A percentile compares a stretch with the other conserved stretches of the same genome.
phyloP scores from a whole-genome alignment of 92 coral and sea anemone species.

The Actinostola sp. region DNA sequence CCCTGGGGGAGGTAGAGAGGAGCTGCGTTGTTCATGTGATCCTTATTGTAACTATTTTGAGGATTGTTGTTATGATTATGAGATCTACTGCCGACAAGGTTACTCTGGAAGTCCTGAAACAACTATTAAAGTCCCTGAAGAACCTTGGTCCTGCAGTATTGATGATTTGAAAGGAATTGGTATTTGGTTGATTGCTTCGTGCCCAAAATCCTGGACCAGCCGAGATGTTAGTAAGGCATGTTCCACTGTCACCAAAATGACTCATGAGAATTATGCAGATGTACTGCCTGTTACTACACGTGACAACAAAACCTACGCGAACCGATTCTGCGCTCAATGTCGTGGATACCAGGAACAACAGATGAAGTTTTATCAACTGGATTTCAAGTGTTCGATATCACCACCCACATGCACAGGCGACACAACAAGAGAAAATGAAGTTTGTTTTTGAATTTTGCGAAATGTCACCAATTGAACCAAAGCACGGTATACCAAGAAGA shows the following conservation, averaged over 20 bases:
- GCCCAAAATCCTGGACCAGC: slow-evolving; percentile 33
- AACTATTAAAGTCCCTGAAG: slow-evolving; percentile 9
- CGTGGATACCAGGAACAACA: neutral
- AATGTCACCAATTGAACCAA: neutral
- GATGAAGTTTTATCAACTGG: neutral
- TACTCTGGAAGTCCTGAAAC: too few species aligned
- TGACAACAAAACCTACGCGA: too few species aligned
- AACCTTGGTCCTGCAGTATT: slow-evolving; percentile 10
- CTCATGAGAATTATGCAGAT: too few species aligned
- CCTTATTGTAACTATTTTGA: slow-evolving; percentile 24
- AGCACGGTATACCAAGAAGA: neutral
- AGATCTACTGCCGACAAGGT: neutral
- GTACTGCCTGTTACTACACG: slow-evolving; percentile 29
- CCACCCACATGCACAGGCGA: slow-evolving; percentile 28
- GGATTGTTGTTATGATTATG: slow-evolving; percentile 23
- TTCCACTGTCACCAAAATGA: neutral
- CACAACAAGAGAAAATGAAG: too few species aligned
- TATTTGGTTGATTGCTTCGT: slow-evolving; percentile 50
- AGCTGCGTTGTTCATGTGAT: too few species aligned
- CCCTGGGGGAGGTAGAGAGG: too few species aligned
- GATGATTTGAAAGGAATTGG: too few species aligned
- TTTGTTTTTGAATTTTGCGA: slow-evolving; percentile 23
- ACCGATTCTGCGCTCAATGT: too few species aligned
- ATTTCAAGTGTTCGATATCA: slow-evolving; percentile 11
- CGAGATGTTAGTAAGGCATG: slow-evolving; percentile 13